Evolutionary conservation across 2,797 vertebrate species (phyloP).

Genomic region (Aulostomus chinensis): DNA sequence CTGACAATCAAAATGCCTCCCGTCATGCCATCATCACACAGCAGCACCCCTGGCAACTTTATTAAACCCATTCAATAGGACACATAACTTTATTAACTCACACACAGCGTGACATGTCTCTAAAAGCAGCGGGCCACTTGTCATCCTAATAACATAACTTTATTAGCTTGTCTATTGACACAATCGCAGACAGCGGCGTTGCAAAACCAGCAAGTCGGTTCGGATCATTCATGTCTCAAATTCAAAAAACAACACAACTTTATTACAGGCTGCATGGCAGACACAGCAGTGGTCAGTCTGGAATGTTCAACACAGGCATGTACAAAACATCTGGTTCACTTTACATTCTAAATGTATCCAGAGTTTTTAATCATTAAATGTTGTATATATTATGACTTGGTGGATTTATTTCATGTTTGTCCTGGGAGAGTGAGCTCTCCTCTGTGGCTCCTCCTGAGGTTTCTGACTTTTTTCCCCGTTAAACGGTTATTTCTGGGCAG

Average conservation of each 20-base stretch:
- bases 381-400: no score
- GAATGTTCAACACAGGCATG: no score
- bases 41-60: slow-evolving; percentile 42
- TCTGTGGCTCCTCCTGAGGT: no score
- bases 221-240: slow-evolving; percentile 36
- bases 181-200: slow-evolving; percentile 40
- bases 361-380: no score
- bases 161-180: slow-evolving; percentile 67
- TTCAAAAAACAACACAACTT: slow-evolving; percentile 64
- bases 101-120: slow-evolving; percentile 60
- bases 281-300: slow-evolving; percentile 31
- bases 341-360: no score
- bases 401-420: no score
- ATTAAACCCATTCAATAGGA: slow-evolving; percentile 59
- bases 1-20: slow-evolving; percentile 57
- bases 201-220: slow-evolving; percentile 56
- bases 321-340: no score
- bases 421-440: no score
- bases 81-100: slow-evolving; percentile 71
- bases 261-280: slow-evolving; percentile 46
- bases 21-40: slow-evolving; percentile 43
- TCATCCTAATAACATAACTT: slow-evolving; percentile 65
- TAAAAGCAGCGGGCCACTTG: slow-evolving; percentile 60
- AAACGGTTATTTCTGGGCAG: no score
- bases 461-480: no score